Conservation (phyloP, 2,888 invertebrate species). For the Hemistola chrysoprasaria region DNA sequence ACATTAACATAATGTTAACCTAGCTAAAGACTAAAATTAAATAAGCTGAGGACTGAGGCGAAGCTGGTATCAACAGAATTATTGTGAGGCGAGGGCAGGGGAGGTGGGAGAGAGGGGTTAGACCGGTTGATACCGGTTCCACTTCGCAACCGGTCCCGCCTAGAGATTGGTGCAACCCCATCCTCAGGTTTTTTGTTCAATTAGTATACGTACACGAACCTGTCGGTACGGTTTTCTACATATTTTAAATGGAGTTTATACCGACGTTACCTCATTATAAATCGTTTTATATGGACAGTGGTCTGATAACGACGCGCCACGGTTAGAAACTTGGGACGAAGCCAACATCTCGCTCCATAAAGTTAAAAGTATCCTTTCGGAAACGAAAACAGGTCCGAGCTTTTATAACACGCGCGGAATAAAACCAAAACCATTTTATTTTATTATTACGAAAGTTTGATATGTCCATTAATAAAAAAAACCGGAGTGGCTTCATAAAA, state of each 20-base stretch:
- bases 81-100: slow-evolving; percentile 43
- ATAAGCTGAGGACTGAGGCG: slow-evolving; percentile 40
- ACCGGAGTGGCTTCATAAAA: slow-evolving; percentile 11
- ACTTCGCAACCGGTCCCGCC: slow-evolving; percentile 35
- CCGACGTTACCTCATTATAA: slow-evolving; percentile 18
- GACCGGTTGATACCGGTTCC: slow-evolving; percentile 30
- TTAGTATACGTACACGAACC: slow-evolving; percentile 30
- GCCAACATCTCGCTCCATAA: slow-evolving; percentile 22
- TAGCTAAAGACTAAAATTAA: slow-evolving; percentile 41
- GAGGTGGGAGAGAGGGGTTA: slow-evolving; percentile 43
- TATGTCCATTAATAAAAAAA: slow-evolving; percentile 13
- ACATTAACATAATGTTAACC: slow-evolving; percentile 54
- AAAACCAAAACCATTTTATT: slow-evolving; percentile 9
- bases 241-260: slow-evolving; percentile 16
- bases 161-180: slow-evolving; percentile 55
- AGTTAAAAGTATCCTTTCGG: slow-evolving; percentile 22
- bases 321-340: slow-evolving; percentile 18
- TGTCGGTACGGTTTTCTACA: slow-evolving; percentile 35
- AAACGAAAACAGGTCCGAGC: slow-evolving; percentile 22
- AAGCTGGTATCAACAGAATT: too few species aligned
- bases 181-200: slow-evolving; percentile 41
- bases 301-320: background rate
- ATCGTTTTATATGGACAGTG: slow-evolving; percentile 4
- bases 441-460: slow-evolving; percentile 14
- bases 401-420: slow-evolving; percentile 10